Percentiles rank a stretch among this genome's conserved stretches.
phyloP scores from a whole-genome alignment of 1,140 invertebrate species.

The Aricia agestis region DNA sequence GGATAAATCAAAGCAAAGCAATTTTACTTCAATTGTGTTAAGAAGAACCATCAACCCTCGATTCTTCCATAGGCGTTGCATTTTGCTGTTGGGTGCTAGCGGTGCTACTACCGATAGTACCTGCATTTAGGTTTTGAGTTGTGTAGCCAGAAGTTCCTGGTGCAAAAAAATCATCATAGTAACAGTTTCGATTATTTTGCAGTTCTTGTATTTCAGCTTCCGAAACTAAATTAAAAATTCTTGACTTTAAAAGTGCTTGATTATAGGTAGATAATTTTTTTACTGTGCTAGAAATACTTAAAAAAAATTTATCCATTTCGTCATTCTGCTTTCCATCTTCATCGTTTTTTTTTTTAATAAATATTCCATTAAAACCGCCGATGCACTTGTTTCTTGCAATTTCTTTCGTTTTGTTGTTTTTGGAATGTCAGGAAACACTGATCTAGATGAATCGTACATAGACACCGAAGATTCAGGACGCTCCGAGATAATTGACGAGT shows the following conservation, averaged over 20 bases:
- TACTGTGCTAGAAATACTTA: constrained; percentile 20
- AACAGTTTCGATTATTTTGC: constrained; percentile 11
- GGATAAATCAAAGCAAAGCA: constrained; percentile 5
- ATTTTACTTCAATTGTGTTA: neutral
- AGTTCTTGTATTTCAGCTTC: constrained; percentile 23
- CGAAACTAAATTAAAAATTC: constrained; percentile 23
- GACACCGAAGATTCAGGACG: constrained; percentile 17
- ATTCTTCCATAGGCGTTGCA: constrained; percentile 17
- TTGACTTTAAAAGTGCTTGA: constrained; percentile 21
- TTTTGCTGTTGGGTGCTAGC: constrained; percentile 12
- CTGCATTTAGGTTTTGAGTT: constrained; percentile 19
- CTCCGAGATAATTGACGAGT: constrained; percentile 15
- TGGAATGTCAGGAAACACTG: constrained; percentile 15
- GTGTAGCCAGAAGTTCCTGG: constrained; percentile 13
- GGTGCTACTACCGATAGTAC: constrained; percentile 13
- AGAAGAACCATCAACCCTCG: constrained; percentile 10
- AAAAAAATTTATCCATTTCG: constrained; percentile 23
- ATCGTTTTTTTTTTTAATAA: constrained; percentile 17
- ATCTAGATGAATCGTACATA: constrained; percentile 17
- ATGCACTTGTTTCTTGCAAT: constrained; percentile 7
- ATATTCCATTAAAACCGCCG: constrained; percentile 13
- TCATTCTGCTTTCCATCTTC: constrained; percentile 14
- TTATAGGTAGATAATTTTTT: constrained; percentile 19
- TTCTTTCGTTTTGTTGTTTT: constrained; percentile 1
- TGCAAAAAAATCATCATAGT: constrained; percentile 17